These are phyloP conservation scores for Rissa tridactyla DNA, from an alignment of 2,113 vertebrate species.

Conservation along the genomic window DNA sequence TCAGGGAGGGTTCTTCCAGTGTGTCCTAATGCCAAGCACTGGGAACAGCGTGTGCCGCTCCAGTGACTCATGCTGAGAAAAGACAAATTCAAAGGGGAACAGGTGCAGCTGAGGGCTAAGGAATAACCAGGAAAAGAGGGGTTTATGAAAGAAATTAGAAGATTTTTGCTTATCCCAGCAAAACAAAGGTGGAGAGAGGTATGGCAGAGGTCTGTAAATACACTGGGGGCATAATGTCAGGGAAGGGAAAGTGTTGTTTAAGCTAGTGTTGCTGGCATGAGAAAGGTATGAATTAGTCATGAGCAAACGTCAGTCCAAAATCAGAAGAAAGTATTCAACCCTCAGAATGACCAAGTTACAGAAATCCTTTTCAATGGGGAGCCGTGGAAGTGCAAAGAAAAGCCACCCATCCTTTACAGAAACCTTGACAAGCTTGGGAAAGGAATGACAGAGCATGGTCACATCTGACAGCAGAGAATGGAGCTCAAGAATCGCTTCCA, in stretches of 20 bases:
- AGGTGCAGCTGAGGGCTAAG: neutral
- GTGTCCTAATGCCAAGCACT: neutral
- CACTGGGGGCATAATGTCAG: rapidly evolving
- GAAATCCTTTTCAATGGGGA: neutral
- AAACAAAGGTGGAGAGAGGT: neutral
- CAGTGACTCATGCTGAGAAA: neutral
- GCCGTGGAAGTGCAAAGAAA: neutral
- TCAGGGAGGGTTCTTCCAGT: neutral
- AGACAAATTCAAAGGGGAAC: neutral
- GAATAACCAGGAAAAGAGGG: neutral
- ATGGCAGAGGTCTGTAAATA: neutral
- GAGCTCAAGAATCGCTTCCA: neutral
- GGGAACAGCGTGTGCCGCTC: neutral
- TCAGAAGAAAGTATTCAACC: neutral
- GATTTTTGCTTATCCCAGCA: neutral
- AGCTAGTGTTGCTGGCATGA: neutral
- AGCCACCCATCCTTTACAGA: neutral
- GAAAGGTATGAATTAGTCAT: neutral
- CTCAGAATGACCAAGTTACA: neutral
- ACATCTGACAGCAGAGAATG: neutral
- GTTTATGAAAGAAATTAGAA: neutral
- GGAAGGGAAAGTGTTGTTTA: neutral
- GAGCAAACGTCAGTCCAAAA: neutral
- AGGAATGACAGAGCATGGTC: neutral
- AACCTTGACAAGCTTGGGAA: neutral